Conservation (phyloP, 2,113 vertebrate genomes). For the Sinocyclocheilus maitianheensis region DNA sequence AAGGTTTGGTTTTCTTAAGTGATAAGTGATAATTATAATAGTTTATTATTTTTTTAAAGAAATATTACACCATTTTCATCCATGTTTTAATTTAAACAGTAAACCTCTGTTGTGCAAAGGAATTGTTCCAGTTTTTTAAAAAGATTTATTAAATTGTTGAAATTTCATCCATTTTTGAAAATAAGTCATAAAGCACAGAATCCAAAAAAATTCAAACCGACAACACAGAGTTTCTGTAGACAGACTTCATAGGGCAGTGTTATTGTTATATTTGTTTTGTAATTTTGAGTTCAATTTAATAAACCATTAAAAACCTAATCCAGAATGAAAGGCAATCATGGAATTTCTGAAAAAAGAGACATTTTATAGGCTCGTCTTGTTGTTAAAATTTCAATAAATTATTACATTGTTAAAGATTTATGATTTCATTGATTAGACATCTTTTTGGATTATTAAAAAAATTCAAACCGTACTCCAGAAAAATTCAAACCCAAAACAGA, state of each 20-base stretch:
- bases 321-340: not conserved
- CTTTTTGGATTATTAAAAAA: not conserved
- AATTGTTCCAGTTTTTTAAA: not conserved
- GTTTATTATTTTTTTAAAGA: not conserved
- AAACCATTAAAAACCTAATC: not conserved
- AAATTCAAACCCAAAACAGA: not conserved
- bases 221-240: not conserved
- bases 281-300: not conserved
- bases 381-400: not conserved
- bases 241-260: no score
- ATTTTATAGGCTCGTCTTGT: not conserved
- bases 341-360: not conserved
- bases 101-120: not conserved
- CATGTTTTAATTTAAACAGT: not conserved
- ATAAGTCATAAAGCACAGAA: not conserved
- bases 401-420: not conserved
- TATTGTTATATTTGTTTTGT: not conserved
- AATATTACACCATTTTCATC: not conserved
- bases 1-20: not conserved
- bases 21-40: not conserved
- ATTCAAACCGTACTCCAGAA: not conserved
- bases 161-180: not conserved
- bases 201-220: not conserved
- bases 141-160: not conserved
- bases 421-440: not conserved